Evolutionary conservation across 2,888 invertebrate genomes (phyloP).

Genomic region (Tenthredo notha): DNA sequence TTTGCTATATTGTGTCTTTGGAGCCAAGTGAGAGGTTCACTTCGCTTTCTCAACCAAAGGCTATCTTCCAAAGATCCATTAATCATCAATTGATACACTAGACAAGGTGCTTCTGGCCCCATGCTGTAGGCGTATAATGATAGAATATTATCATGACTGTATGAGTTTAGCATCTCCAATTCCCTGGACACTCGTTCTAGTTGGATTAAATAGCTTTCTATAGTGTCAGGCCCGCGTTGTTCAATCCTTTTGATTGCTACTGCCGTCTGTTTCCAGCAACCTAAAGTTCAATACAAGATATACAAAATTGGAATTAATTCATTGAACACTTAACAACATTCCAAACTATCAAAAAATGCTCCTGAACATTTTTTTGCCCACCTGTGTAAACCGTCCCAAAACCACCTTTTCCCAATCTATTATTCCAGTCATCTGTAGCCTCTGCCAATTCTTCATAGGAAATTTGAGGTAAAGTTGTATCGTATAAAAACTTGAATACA

Average conservation of each 20-base stretch:
- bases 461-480: conserved; percentile 81
- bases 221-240: conserved; percentile 79
- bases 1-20: conserved; percentile 90
- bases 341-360: not conserved
- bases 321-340: not conserved
- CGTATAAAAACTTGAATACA: conserved; percentile 60
- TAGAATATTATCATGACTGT: conserved; percentile 94
- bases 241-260: conserved; percentile 94
- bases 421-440: conserved; percentile 91
- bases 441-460: conserved; percentile 87
- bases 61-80: conserved; percentile 95
- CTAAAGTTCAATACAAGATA: conserved; percentile 71
- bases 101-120: conserved; percentile 89
- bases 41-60: conserved; percentile 80
- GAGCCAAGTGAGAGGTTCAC: conserved; percentile 86
- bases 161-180: conserved; percentile 88
- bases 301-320: not conserved
- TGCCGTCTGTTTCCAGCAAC: conserved; percentile 91
- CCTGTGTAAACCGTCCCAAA: conserved; percentile 96
- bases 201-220: conserved; percentile 79
- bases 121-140: conserved; percentile 92
- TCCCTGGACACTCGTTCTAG: conserved; percentile 87
- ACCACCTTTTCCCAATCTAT: conserved; percentile 92
- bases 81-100: conserved; percentile 95
- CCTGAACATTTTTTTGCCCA: conserved; percentile 59